A percentile compares a stretch with the other conserved stretches of the same genome.
Evolutionary conservation across 2,888 invertebrate genomes (phyloP).

Genomic region (Physocephala rufipes): DNA sequence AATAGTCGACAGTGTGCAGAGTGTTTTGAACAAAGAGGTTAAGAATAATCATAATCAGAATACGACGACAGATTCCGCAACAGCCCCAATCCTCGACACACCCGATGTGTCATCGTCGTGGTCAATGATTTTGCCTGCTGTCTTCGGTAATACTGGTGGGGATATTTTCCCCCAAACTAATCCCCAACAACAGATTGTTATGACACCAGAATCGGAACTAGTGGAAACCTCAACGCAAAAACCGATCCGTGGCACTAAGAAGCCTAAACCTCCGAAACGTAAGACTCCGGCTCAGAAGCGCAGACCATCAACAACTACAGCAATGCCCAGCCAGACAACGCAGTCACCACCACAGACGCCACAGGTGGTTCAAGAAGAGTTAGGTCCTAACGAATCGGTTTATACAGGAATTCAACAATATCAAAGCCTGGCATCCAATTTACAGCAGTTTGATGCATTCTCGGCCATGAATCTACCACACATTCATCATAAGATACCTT

Average conservation of each 20-base stretch:
- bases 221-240: slow-evolving; percentile 57
- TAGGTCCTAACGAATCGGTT: slow-evolving; percentile 58
- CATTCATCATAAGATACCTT: slow-evolving; percentile 53
- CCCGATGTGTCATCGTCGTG: slow-evolving; percentile 80
- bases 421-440: slow-evolving; percentile 55
- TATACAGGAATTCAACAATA: slow-evolving; percentile 61
- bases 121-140: slow-evolving; percentile 83
- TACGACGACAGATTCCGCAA: slow-evolving; percentile 54
- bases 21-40: slow-evolving; percentile 79
- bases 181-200: slow-evolving; percentile 62
- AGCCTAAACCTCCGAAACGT: slow-evolving; percentile 58
- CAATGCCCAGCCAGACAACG: slow-evolving; percentile 7
- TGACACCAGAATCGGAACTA: slow-evolving; percentile 66
- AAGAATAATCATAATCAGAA: slow-evolving; percentile 70
- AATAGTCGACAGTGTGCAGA: slow-evolving; percentile 84
- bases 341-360: slow-evolving; percentile 47
- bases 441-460: slow-evolving; percentile 55
- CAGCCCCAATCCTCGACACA: slow-evolving; percentile 70
- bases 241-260: slow-evolving; percentile 49
- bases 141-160: slow-evolving; percentile 77
- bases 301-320: slow-evolving; percentile 45
- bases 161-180: slow-evolving; percentile 70
- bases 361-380: slow-evolving; percentile 56
- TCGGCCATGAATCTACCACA: slow-evolving; percentile 56
- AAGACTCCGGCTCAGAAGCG: slow-evolving; percentile 56